Base-by-base conservation (phyloP, 2,797 vertebrate species). In the Chanos chanos region DNA sequence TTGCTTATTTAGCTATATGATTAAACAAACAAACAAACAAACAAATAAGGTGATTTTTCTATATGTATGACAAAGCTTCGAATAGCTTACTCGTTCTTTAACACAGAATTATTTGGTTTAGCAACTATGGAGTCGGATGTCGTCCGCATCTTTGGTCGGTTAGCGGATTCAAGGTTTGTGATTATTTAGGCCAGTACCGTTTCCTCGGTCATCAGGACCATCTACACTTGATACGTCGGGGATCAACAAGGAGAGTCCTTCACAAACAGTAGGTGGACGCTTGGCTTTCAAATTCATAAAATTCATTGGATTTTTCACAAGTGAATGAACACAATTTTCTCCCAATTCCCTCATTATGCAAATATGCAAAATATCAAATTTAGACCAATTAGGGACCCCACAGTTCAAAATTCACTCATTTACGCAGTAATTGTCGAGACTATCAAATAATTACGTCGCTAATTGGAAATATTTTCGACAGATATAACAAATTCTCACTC, bases 391-490 rank as follows among this genome's bases (percentile, higher is more conserved):
- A 98, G 92, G 93, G 91, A 90, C 89, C 93, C 92, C 93, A 93
- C 92, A 89, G 93, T 93, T 93, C 93, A 92, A 94, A 94, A 95
- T 97, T 94, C 93, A 93, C 92, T 92, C 91, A 90, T 93, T 97
- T 95, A 94, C 92, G 90, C 88, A 86, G 89, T 98, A 97, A 97
- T 96, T 96, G 92, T 94, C 95, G 92, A 94, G 96, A 97, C 94
- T 96, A 94, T 96, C 94, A 96, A 95, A 97, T 96, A 97, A 98
- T 97, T 96, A 96, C 88, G 89, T 88, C 85, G 90, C 93, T 97
- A 98, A 98, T 98, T 98, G 94, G 89, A 92, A 95, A 97, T 97
- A 98, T 98, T 98, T 98, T 95, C 96, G 95, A 98, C 96, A 98
- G 96, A 98, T 96, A 98, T 93, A 96, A 98, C 93, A 96, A 97